These are phyloP conservation scores for Xestia sexstrigata DNA, from an alignment of 2,888 invertebrate species.

Conservation along the genomic window DNA sequence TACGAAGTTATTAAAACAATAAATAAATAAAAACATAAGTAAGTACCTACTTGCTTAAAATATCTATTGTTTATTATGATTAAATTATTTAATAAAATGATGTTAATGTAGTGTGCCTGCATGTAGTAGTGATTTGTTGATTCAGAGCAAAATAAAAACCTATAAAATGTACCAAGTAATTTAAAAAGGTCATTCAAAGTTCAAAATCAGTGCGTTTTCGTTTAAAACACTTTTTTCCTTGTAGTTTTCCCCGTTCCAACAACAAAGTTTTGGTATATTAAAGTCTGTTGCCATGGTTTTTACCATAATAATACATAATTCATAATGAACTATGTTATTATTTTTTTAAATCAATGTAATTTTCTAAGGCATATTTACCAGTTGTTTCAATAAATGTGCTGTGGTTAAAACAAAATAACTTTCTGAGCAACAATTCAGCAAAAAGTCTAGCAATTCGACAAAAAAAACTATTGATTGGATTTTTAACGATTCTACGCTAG, in stretches of 20 bases:
- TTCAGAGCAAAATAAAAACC: not conserved
- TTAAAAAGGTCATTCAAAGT: not conserved
- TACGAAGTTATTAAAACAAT: no score
- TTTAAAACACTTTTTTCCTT: not conserved
- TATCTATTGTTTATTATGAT: not conserved
- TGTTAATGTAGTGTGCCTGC: not conserved
- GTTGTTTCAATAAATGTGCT: constrained; percentile 1
- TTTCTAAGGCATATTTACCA: not conserved
- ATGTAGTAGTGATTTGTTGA: not conserved
- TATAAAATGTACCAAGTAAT: not conserved
- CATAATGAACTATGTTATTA: no score
- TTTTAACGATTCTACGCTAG: constrained; percentile 18
- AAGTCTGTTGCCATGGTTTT: not conserved
- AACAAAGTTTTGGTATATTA: not conserved
- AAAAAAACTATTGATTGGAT: constrained; percentile 39
- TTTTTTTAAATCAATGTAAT: constrained; percentile 5
- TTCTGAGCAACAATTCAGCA: constrained; percentile 15
- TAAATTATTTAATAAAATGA: not conserved
- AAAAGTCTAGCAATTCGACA: constrained; percentile 4
- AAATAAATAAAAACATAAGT: no score
- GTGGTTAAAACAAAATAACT: constrained; percentile 6
- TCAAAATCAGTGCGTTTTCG: not conserved
- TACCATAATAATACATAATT: not conserved
- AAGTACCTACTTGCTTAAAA: not conserved
- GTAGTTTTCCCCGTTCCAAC: not conserved